Base-by-base conservation (phyloP, 2,113 vertebrate species). In the Noctilio leporinus region DNA sequence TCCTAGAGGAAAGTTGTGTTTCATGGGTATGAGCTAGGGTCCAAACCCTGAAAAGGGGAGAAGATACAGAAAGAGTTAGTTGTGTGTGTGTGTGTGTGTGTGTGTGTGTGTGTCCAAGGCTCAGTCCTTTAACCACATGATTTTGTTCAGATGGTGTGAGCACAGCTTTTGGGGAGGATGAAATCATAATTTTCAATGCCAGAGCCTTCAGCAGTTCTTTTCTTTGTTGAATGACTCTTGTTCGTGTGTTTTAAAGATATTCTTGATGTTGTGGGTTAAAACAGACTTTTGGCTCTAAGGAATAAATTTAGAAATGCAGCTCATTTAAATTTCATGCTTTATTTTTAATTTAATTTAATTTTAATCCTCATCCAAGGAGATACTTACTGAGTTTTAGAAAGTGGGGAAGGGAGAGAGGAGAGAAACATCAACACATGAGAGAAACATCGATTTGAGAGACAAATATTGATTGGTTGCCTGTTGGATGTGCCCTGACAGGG, bases 221-320 rank as follows among this genome's bases (percentile, higher is more conserved):
- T 86, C 45, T 88, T 75, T 84, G 59, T 70, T 57, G 47, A 16
- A 83, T 91, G 55, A 89, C 55, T 87, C 62, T 80, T 89, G 77
- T 89, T 76, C 47, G 15, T 86, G 40, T 69, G 26, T 67, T 91
- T 91, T 75, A 47, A 83, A 95, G 80, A 57, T 92, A 76, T 94
- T 93, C 45, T 87, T 35, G 16, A 76, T 80, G 15, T 45, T 53
- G 12, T 83, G 2, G 8, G 84, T 96, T 93, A 55, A 96, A 94
- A 78, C 33, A 93, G 89, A 91, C 55, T 92, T 92, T 70, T 59
- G 80, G 10, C n/a, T 75, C 93, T 67, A 87, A 92, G 72, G 59
- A 45, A 2, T 86, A 77, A 59, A 86, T 94, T 91, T 86, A 38
- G 40, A 86, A 89, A 93, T 86, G 62, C 70, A 43, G 55, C 78